Evolutionary conservation across 2,888 invertebrate species (phyloP), one percentile per base, ranked within the genome.

Genomic region (Lepidochrysops patricia): DNA sequence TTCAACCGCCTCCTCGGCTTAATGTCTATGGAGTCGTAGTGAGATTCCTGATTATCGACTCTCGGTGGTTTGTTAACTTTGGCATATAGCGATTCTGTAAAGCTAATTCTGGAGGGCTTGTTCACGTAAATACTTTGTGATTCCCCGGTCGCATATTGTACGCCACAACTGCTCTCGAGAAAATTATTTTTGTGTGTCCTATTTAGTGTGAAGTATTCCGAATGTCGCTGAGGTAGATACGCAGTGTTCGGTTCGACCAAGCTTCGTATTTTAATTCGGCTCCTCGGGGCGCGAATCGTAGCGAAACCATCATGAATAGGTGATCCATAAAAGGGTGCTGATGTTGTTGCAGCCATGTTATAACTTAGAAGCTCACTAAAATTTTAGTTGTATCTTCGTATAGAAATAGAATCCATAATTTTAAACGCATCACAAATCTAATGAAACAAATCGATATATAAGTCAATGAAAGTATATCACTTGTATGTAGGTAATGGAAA

Each of bases 281-380:
- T 89, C 69, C 90, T 82, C 34, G 89, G 92, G 12, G 94, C 91
- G 62, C 95, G 90, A 69, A 96, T 95, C n/a, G 96, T 96, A 58
- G 96, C 96, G 82, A 95, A 96, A 60, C 96, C 96, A 81, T 96
- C 96, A 80, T 95, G 94, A 58, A 96, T 92, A 62, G 94, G 92
- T 59, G 92, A 83, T 60, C 86, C 86, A 72, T 87, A 84, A 72
- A 81, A 88, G 57, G 82, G 82, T 59, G 81, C 74, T 29, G 89
- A 84, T 60, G 87, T 86, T 15, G 88, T 87, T 60, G 87, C 85
- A 58, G 89, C 88, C 88, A 72, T 75, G 35, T 66, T 66, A n/a
- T 6, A n/a, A 50, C 50, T 50, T 26, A 15, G 19, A 29, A 9
- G 27, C 9, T 54, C 7, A 54, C 23, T 32, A 23, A 13, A 13